Evolutionary conservation across 2,797 vertebrate genomes (phyloP), one percentile per base, ranked within the genome.

Genomic region (Intellagama lesueurii): DNA sequence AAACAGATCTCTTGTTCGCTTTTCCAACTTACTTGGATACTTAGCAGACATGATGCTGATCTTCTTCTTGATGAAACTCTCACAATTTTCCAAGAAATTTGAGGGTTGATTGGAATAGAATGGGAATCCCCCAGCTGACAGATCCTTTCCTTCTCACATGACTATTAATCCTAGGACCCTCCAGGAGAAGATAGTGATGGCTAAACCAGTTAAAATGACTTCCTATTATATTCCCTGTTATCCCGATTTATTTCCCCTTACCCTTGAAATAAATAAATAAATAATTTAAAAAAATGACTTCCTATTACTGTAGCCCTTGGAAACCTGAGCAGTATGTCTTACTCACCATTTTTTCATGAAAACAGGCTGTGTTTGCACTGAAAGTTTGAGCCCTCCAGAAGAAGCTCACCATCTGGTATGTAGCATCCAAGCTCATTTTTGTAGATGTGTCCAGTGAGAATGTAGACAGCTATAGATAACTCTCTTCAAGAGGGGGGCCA

Each of bases 321-420:
- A 52, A 69, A 78, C 7, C 32, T 78, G 69, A 84, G 60, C 88
- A 86, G 24, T 4, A 40, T 11, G 12, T 69, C 16, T 68, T 66
- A 35, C 40, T 75, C 28, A 44, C 4, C 72, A 26, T 60, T 44
- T 11, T n/a, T 90, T 60, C 28, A 82, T 52, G 70, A 86, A 82
- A 82, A 68, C 79, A 76, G 17, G 60, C 76, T 44, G 44, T 32
- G 19, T 14, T 68, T 81, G 69, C n/a, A 60, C 24, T 82, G 49
- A 44, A 47, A 28, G 56, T 40, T 17, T 8, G 60, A 60, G 32
- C 60, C 16, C 64, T 32, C 69, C 30, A 19, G 78, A 69, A 32
- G 49, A 81, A 60, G 82, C 44, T 88, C 24, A 60, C 79, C 83
- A 88, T 85, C 64, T 88, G 87, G 70, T 17, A 16, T 44, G 4